phyloP scores from a whole-genome alignment of 2,888 invertebrate species.

The Drosophila imparisetae region DNA sequence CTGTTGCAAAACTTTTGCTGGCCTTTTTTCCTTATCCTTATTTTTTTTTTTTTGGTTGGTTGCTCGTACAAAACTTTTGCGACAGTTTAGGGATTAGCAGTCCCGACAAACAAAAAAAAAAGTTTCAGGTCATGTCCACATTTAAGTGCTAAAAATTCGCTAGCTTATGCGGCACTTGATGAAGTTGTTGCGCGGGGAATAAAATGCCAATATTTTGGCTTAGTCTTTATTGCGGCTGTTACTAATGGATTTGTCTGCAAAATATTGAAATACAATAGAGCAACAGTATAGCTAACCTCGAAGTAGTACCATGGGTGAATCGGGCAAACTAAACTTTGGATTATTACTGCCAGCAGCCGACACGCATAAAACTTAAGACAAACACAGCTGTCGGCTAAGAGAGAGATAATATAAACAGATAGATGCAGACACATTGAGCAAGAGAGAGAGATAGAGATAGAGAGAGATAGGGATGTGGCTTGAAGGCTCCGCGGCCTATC shows the following conservation, averaged over 20 bases:
- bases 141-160: slow-evolving; percentile 77
- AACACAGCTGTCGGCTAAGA: slow-evolving; percentile 27
- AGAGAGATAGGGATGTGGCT: not conserved
- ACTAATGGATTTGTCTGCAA: slow-evolving; percentile 66
- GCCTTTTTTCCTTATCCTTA: slow-evolving; percentile 47
- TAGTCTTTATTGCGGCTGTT: slow-evolving; percentile 23
- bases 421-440: not conserved
- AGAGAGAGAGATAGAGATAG: not conserved
- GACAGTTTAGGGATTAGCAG: slow-evolving; percentile 78
- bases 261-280: slow-evolving; percentile 33
- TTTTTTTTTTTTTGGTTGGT: slow-evolving; percentile 20
- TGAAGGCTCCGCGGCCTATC: slow-evolving; percentile 25
- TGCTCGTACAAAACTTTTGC: slow-evolving; percentile 69
- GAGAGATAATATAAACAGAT: not conserved
- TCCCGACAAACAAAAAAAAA: slow-evolving; percentile 44
- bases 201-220: slow-evolving; percentile 57
- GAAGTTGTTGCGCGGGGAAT: slow-evolving; percentile 67
- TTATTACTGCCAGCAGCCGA: slow-evolving; percentile 36
- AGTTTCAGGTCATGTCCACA: slow-evolving; percentile 71
- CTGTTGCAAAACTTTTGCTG: slow-evolving; percentile 71
- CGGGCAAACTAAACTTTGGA: slow-evolving; percentile 41
- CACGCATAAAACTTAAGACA: slow-evolving; percentile 32
- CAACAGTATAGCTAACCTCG: slow-evolving; percentile 14
- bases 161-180: slow-evolving; percentile 73
- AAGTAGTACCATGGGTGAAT: slow-evolving; percentile 25